Evolutionary conservation across 2,888 invertebrate species (phyloP).

Genomic region (Acholoe squamosa): DNA sequence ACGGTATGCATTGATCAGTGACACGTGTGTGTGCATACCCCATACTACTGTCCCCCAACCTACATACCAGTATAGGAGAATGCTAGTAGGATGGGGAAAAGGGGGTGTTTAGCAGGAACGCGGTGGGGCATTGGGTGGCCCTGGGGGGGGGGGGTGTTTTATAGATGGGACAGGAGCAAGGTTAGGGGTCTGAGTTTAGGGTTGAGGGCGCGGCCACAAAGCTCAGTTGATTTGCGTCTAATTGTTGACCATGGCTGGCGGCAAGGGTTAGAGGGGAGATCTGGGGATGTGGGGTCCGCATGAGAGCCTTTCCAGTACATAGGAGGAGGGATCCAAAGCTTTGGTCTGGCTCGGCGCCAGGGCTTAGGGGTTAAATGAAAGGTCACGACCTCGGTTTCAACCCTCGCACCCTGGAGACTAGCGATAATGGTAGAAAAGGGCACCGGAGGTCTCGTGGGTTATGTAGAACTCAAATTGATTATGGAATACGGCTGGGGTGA

Average conservation of each 20-base stretch:
- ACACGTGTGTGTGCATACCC: neutral
- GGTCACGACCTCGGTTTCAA: neutral
- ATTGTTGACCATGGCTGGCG: slow-evolving; percentile 14
- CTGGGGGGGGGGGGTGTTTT: neutral
- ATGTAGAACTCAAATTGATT: slow-evolving; percentile 37
- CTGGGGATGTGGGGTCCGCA: neutral
- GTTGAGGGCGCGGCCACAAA: neutral
- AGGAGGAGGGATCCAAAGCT: neutral
- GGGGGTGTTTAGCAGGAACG: slow-evolving; percentile 3
- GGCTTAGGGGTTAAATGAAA: slow-evolving; percentile 4
- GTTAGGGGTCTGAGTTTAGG: neutral
- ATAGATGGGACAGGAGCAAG: neutral
- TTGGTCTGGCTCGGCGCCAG: neutral
- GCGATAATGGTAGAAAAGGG: slow-evolving; percentile 36
- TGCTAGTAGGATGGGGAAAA: slow-evolving; percentile 27
- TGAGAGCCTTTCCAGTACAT: slow-evolving; percentile 11
- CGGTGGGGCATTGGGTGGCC: too few species aligned
- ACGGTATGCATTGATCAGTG: neutral
- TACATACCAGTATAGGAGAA: neutral
- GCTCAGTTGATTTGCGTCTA: slow-evolving; percentile 27
- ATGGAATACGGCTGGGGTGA: slow-evolving; percentile 22
- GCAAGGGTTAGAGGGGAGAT: neutral
- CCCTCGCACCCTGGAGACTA: slow-evolving; percentile 26
- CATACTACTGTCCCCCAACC: neutral
- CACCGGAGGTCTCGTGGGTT: slow-evolving; percentile 38